Evolutionary conservation across 2,113 vertebrate species (phyloP), one percentile per base, ranked within the genome.

Genomic region (Callithrix jacchus): DNA sequence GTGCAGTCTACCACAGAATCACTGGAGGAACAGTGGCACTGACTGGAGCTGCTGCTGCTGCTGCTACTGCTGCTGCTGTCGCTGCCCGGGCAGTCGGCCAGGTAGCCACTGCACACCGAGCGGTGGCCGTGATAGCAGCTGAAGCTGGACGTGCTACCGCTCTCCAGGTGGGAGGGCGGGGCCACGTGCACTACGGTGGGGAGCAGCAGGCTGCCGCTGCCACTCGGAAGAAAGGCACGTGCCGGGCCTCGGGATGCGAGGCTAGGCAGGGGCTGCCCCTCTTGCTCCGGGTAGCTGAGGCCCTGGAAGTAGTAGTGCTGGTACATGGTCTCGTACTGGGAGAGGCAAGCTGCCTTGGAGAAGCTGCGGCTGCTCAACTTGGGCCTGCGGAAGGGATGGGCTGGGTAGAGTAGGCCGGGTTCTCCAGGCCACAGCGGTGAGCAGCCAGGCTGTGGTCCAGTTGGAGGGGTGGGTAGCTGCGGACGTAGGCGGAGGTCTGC

Each of bases 231-330:
- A 81, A 99, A 99, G 98, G 99, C 98, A 94, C 99, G 98, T 93
- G 99, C 96, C 25, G 99, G 99, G 97, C 98, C 99, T 98, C 99
- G 99, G 79, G 99, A 98, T 14, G 98, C 95, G 35, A 98, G 71
- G 96, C 97, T 88, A 81, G 98, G 88, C 0, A 95, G 97, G 0
- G 98, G 98, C 8, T 98, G 98, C n/a, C 98, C 98, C 89, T 99
- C 98, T 84, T 98, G 98, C 74, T 99, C 99, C 0, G 99, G 99
- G 98, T 99, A 99, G 97, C 99, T 99, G 98, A 99, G 97, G 97
- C 99, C 99, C 98, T 99, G 99, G 98, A 99, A 99, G 93, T 99
- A 99, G 98, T 99, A 99, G 99, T 99, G 99, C 98, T 99, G 99
- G 98, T 99, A 99, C 99, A 99, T 99, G 87, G 99, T 99, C 98